Percentiles rank a stretch among this genome's conserved stretches.
Evolutionary conservation across 1,140 invertebrate genomes (phyloP).

Genomic region (Ectropis grisescens): DNA sequence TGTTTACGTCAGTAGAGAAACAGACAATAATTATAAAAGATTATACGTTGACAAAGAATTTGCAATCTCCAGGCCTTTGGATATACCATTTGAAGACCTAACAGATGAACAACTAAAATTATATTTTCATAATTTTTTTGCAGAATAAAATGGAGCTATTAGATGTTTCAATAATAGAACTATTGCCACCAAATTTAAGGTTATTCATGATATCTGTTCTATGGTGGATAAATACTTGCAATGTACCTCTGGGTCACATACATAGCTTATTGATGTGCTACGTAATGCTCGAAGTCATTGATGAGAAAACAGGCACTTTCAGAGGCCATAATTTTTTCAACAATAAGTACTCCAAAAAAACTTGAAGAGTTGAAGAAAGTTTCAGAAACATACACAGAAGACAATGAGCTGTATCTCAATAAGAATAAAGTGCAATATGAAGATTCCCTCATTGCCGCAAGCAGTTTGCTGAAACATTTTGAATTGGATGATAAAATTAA

Average conservation of each 20-base stretch:
- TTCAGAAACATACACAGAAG: slow-evolving; percentile 14
- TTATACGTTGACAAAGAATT: slow-evolving; percentile 31
- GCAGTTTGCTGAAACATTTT: slow-evolving; percentile 75
- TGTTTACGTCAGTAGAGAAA: slow-evolving; percentile 50
- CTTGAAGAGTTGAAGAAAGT: slow-evolving; percentile 39
- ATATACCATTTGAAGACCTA: slow-evolving; percentile 39
- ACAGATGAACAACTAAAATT: slow-evolving; percentile 37
- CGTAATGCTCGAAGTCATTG: slow-evolving; percentile 74
- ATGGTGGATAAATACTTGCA: slow-evolving; percentile 75
- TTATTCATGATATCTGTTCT: slow-evolving; percentile 75
- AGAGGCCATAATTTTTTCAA: slow-evolving; percentile 58
- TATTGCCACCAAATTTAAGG: slow-evolving; percentile 73
- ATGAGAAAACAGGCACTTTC: slow-evolving; percentile 71
- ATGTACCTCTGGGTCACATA: slow-evolving; percentile 68
- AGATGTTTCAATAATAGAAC: slow-evolving; percentile 43
- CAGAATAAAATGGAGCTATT: slow-evolving; percentile 27
- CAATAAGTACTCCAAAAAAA: slow-evolving; percentile 50
- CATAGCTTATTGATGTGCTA: slow-evolving; percentile 74
- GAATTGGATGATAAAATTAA: slow-evolving; percentile 73
- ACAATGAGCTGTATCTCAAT: slow-evolving; percentile 37
- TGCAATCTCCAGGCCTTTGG: slow-evolving; percentile 39
- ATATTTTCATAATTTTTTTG: slow-evolving; percentile 57
- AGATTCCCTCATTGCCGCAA: slow-evolving; percentile 73
- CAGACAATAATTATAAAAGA: slow-evolving; percentile 30
- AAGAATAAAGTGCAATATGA: slow-evolving; percentile 63